A percentile compares a stretch with the other conserved stretches of the same genome.
These are phyloP conservation scores for Nymphalis polychloros DNA, from an alignment of 2,888 invertebrate genomes.

Conservation along the genomic window DNA sequence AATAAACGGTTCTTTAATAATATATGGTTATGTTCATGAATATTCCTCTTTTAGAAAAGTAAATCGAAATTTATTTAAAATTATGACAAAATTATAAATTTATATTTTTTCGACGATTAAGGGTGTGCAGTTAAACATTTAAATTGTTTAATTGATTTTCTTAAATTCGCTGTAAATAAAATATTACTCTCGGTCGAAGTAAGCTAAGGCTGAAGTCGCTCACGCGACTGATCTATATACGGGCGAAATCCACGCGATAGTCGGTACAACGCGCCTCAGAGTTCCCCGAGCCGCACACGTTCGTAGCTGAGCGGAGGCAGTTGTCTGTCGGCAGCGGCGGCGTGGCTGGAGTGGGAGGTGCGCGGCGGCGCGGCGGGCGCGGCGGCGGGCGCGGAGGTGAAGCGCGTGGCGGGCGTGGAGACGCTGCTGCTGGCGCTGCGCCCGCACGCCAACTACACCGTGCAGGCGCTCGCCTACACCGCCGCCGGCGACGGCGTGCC, in stretches of 20 bases:
- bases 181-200: too few relatives aligned
- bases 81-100: too few relatives aligned
- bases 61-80: background rate
- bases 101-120: too few relatives aligned
- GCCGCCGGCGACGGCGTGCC: constrained; percentile 92
- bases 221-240: too few relatives aligned
- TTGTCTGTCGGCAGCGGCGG: constrained; percentile 78
- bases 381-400: constrained; percentile 84
- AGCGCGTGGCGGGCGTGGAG: constrained; percentile 89
- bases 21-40: too few relatives aligned
- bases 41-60: background rate
- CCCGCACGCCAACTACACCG: constrained; percentile 93
- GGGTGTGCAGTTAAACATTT: too few relatives aligned
- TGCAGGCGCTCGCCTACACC: constrained; percentile 92
- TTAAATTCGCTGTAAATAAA: too few relatives aligned
- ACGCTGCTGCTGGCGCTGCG: constrained; percentile 89
- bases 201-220: too few relatives aligned
- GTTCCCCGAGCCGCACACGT: constrained; percentile 41
- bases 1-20: too few relatives aligned
- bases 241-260: too few relatives aligned
- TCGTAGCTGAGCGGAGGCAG: constrained; percentile 77
- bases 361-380: constrained; percentile 58
- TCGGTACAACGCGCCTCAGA: too few relatives aligned
- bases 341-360: constrained; percentile 78
- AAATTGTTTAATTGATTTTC: too few relatives aligned